phyloP scores from a whole-genome alignment of 2,797 vertebrate species.

The Morelia viridis region DNA sequence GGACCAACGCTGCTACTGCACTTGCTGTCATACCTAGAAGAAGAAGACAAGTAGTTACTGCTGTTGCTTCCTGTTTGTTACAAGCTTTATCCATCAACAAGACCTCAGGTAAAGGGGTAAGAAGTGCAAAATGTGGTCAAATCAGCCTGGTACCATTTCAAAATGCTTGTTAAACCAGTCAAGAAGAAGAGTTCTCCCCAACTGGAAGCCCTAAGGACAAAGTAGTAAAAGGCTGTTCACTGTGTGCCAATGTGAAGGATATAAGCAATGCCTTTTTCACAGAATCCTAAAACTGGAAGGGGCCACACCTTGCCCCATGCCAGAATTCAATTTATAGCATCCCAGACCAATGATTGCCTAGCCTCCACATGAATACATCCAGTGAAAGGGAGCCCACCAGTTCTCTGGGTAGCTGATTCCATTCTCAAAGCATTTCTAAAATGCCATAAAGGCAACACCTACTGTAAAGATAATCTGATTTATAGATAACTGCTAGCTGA shows the following conservation, averaged over 20 bases:
- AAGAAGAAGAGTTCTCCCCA: background rate
- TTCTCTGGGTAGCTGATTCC: background rate
- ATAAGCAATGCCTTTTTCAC: background rate
- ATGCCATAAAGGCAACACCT: background rate
- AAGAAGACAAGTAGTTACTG: conserved; percentile 54
- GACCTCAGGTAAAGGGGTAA: background rate
- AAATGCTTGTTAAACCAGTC: background rate
- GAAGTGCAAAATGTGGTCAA: background rate
- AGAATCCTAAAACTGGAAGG: background rate
- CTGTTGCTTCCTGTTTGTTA: too few relatives aligned
- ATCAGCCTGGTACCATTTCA: background rate
- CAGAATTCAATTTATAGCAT: background rate
- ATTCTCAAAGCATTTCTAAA: background rate
- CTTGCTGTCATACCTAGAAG: conserved; percentile 94
- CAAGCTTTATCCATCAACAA: background rate
- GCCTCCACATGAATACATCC: background rate
- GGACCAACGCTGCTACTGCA: conserved; percentile 94
- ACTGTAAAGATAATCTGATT: background rate
- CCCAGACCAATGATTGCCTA: background rate
- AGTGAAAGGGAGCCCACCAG: background rate
- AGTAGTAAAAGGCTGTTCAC: background rate
- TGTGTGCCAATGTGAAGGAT: background rate
- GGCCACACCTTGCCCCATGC: background rate
- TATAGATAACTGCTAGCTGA: background rate
- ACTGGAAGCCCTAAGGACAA: background rate